Evolutionary conservation across 2,888 invertebrate genomes (phyloP).

Genomic region (Celastrina argiolus): DNA sequence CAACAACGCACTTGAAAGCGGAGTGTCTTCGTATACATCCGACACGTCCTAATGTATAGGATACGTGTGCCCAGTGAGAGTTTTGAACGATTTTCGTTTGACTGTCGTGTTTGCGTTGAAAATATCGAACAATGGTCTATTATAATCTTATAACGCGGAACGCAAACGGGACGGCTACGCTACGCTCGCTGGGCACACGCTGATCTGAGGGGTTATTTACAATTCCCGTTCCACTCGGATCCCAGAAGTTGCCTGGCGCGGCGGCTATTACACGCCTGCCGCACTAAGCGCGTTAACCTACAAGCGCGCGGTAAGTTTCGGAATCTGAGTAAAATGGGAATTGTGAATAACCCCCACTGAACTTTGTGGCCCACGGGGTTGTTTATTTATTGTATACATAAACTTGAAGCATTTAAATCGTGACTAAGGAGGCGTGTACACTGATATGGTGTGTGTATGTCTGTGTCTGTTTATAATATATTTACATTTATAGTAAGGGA

Average conservation of each 20-base stretch:
- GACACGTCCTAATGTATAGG: slow-evolving; percentile 5
- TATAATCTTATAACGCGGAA: neutral
- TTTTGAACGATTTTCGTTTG: neutral
- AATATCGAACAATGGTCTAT: neutral
- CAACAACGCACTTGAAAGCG: slow-evolving; percentile 4
- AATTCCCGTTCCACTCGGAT: too few relatives aligned
- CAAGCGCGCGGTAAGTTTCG: too few relatives aligned
- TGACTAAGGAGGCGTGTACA: slow-evolving; percentile 21
- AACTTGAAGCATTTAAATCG: slow-evolving; percentile 55
- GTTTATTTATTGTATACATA: slow-evolving; percentile 35
- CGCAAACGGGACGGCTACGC: neutral
- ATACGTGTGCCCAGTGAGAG: neutral
- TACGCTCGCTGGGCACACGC: neutral
- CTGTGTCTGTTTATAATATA: slow-evolving; percentile 36
- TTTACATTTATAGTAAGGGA: slow-evolving; percentile 43
- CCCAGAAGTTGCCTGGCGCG: too few relatives aligned
- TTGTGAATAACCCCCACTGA: too few relatives aligned
- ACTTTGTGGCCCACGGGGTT: slow-evolving; percentile 8
- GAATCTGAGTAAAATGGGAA: too few relatives aligned
- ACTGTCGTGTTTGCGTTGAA: too few relatives aligned
- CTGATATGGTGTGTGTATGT: slow-evolving; percentile 37
- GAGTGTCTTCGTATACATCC: neutral
- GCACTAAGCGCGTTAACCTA: too few relatives aligned
- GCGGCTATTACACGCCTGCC: too few relatives aligned
- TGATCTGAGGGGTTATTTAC: too few relatives aligned